These are phyloP conservation scores for Danio jaintianensis DNA, from an alignment of 2,797 vertebrate genomes.

Conservation along the genomic window DNA sequence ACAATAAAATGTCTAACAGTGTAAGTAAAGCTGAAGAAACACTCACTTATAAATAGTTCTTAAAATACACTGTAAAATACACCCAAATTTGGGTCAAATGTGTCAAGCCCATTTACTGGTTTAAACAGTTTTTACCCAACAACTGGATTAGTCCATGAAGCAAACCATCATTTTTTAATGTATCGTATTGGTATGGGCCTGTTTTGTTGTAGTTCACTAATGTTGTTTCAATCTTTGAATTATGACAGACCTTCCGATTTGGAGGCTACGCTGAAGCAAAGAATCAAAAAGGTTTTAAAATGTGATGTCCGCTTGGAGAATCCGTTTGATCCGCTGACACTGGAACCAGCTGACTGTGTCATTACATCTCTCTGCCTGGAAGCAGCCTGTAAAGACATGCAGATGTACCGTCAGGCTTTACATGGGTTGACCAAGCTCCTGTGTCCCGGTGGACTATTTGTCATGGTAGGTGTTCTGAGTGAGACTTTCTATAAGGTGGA, in stretches of 20 bases:
- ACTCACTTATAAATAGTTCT: neutral
- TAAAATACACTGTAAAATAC: no score
- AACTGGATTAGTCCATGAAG: no score
- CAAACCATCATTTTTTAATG: no score
- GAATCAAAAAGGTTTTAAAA: conserved; percentile 66
- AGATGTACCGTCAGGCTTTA: conserved; percentile 59
- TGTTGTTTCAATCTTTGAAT: neutral
- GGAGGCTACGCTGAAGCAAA: conserved; percentile 65
- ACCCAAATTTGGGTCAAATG: no score
- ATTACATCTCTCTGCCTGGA: conserved; percentile 71
- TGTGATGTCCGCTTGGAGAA: conserved; percentile 70
- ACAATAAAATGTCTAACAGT: no score
- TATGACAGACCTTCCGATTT: conserved; percentile 60
- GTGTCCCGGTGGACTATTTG: conserved; percentile 66
- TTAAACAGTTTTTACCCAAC: no score
- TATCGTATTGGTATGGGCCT: no score
- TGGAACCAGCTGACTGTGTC: conserved; percentile 67
- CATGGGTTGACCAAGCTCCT: conserved; percentile 67
- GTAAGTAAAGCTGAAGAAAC: neutral
- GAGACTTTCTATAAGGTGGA: conserved; percentile 68
- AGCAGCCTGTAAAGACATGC: conserved; percentile 67
- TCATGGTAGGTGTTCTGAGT: conserved; percentile 67
- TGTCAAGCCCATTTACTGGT: no score
- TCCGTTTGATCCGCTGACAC: conserved; percentile 51
- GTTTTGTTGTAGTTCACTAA: neutral